Evolutionary conservation across 2,797 vertebrate genomes (phyloP).

Genomic region (Ctenochaetus hawaiiensis): DNA sequence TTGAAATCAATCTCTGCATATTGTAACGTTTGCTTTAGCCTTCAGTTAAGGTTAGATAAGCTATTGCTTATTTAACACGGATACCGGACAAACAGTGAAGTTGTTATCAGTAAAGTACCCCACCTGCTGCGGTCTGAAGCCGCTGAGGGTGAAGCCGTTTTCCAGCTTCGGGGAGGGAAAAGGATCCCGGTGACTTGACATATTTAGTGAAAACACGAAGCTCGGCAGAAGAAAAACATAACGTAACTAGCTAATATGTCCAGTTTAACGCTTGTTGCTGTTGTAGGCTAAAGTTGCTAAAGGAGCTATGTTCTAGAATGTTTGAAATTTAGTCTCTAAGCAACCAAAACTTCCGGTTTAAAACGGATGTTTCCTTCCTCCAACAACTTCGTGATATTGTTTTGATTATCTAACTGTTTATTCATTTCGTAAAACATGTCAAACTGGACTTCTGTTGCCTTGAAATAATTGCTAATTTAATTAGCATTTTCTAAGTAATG

Average conservation of each 20-base stretch:
- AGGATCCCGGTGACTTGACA: constrained; percentile 77
- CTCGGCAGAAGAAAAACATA: neutral
- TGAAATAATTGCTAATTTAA: neutral
- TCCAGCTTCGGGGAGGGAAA: constrained; percentile 76
- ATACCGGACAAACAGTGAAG: neutral
- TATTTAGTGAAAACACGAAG: neutral
- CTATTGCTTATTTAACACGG: neutral
- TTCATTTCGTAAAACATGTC: neutral
- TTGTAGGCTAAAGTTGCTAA: neutral
- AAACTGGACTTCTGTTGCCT: neutral
- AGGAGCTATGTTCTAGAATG: neutral
- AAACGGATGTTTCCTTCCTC: neutral
- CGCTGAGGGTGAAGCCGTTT: constrained; percentile 75
- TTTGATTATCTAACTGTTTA: neutral
- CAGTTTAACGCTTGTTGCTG: too few species aligned
- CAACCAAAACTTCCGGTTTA: constrained; percentile 55
- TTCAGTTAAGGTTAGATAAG: neutral
- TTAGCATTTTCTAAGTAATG: too few species aligned
- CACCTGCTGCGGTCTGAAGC: constrained; percentile 80
- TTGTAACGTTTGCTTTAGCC: too few species aligned
- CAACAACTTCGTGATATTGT: neutral
- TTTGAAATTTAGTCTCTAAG: constrained; percentile 69
- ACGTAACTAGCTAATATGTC: too few species aligned
- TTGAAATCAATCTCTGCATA: neutral
- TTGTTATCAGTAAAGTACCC: neutral